Percentiles rank a stretch among this genome's conserved stretches.
phyloP scores from a whole-genome alignment of 2,797 vertebrate species.

The Sebastes baramenuke region DNA sequence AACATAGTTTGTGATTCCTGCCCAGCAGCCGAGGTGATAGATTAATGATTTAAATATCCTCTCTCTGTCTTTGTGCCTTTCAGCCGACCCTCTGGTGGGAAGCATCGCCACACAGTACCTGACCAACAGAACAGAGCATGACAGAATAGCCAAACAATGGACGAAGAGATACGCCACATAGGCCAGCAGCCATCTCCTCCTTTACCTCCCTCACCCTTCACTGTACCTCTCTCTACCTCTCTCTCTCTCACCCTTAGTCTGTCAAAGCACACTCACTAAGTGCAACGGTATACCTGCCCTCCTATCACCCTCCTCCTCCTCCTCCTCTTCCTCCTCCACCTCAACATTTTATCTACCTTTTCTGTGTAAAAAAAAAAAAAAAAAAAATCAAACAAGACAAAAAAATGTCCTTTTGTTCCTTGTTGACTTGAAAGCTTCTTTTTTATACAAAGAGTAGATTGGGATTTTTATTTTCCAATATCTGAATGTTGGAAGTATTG shows the following conservation, averaged over 20 bases:
- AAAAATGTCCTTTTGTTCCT: slow-evolving; percentile 85
- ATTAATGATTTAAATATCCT: not conserved
- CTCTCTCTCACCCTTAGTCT: slow-evolving; percentile 81
- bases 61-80: slow-evolving; percentile 37
- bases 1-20: not conserved
- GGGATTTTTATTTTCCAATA: slow-evolving; percentile 94
- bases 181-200: slow-evolving; percentile 41
- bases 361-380: slow-evolving; percentile 80
- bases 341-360: slow-evolving; percentile 87
- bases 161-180: slow-evolving; percentile 99
- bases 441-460: slow-evolving; percentile 90
- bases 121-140: slow-evolving; percentile 99
- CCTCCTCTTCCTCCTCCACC: slow-evolving; percentile 69
- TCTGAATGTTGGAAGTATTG: slow-evolving; percentile 94
- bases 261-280: slow-evolving; percentile 98
- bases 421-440: slow-evolving; percentile 95
- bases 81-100: slow-evolving; percentile 96
- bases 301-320: slow-evolving; percentile 55
- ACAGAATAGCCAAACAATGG: slow-evolving; percentile 99
- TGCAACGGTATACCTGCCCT: slow-evolving; percentile 85
- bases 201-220: slow-evolving; percentile 46
- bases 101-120: slow-evolving; percentile 98
- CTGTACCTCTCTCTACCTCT: slow-evolving; percentile 81
- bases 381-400: slow-evolving; percentile 65
- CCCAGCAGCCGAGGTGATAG: not conserved